A percentile compares a stretch with the other conserved stretches of the same genome.
Evolutionary conservation across 2,113 vertebrate genomes (phyloP).

Genomic region (Platichthys flesus): DNA sequence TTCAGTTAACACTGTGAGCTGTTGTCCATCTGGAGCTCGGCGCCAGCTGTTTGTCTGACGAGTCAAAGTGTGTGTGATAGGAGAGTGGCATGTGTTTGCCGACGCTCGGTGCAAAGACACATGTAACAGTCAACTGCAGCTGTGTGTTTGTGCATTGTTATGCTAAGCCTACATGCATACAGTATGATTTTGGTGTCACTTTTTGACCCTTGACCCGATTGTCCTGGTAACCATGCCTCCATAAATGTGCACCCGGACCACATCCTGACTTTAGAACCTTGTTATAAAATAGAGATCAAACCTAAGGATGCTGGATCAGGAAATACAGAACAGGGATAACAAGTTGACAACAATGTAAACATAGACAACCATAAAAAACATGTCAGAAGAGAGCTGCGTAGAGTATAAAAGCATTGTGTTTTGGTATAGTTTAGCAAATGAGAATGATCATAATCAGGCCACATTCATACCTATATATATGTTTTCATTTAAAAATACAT

Average conservation of each 20-base stretch:
- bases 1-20: slow-evolving; percentile 86
- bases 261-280: not conserved
- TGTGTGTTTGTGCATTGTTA: not conserved
- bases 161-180: slow-evolving; percentile 1
- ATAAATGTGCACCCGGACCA: not conserved
- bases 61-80: slow-evolving; percentile 38
- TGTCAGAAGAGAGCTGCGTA: too few species aligned
- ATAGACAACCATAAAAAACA: too few species aligned
- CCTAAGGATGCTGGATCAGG: not conserved
- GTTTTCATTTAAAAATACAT: too few species aligned
- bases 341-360: too few species aligned
- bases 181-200: not conserved
- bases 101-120: slow-evolving; percentile 27
- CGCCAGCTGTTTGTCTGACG: slow-evolving; percentile 62
- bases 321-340: too few species aligned
- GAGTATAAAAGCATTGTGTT: too few species aligned
- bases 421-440: too few species aligned
- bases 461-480: too few species aligned
- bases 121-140: slow-evolving; percentile 38
- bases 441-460: too few species aligned
- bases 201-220: slow-evolving; percentile 36
- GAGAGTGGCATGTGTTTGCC: slow-evolving; percentile 50
- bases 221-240: slow-evolving; percentile 9
- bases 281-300: slow-evolving; percentile 12
- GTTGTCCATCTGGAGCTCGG: slow-evolving; percentile 71